phyloP scores from a whole-genome alignment of 2,888 invertebrate genomes.

The Macrophya alboannulata region DNA sequence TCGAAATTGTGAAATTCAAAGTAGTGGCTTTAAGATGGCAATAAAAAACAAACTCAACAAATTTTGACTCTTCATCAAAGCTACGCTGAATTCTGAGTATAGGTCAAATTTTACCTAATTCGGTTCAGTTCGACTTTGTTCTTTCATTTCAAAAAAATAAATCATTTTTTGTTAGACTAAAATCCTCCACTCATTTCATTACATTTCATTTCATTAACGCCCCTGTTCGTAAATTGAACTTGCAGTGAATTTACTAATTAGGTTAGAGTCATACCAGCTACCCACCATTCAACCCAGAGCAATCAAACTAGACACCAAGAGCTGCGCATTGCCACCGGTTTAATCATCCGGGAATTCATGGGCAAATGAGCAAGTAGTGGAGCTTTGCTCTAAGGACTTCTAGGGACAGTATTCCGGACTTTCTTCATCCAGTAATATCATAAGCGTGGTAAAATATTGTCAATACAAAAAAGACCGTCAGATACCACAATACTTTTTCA shows the following conservation, averaged over 20 bases:
- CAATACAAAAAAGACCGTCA: neutral
- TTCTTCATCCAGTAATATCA: neutral
- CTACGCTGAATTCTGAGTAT: too few relatives aligned
- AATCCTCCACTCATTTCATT: neutral
- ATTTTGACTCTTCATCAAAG: too few relatives aligned
- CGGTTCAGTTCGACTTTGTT: too few relatives aligned
- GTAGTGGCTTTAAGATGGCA: too few relatives aligned
- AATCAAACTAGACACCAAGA: constrained; percentile 4
- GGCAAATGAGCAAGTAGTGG: neutral
- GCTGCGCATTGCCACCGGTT: neutral
- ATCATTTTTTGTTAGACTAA: neutral
- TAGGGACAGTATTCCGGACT: neutral
- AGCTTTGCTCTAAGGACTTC: neutral
- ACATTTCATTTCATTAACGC: neutral
- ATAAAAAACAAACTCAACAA: too few relatives aligned
- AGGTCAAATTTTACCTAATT: too few relatives aligned
- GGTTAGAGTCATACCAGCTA: neutral
- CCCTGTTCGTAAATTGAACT: neutral
- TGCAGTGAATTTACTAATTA: neutral
- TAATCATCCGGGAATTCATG: neutral
- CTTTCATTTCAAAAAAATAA: neutral
- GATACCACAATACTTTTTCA: too few relatives aligned
- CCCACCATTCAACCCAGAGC: neutral
- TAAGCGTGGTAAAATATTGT: neutral
- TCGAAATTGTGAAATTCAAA: too few relatives aligned